A percentile compares a stretch with the other conserved stretches of the same genome.
Evolutionary conservation across 2,888 invertebrate species (phyloP).

Genomic region (Drosophila melanosoma): DNA sequence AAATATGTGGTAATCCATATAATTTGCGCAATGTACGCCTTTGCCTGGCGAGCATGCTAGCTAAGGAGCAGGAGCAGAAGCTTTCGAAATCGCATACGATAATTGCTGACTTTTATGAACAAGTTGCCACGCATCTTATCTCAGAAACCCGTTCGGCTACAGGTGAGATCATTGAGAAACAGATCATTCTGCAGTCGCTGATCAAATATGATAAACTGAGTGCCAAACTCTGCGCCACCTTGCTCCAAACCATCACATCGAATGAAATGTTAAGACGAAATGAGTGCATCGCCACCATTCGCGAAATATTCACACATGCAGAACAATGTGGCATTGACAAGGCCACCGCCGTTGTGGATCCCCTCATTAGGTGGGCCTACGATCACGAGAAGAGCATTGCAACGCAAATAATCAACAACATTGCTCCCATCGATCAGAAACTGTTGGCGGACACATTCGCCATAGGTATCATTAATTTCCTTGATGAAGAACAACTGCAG

Average conservation of each 20-base stretch:
- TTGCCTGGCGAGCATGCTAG: constrained; percentile 66
- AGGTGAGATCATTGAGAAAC: constrained; percentile 78
- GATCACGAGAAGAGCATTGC: constrained; percentile 62
- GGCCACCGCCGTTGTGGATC: constrained; percentile 63
- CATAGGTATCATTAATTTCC: constrained; percentile 82
- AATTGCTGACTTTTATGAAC: constrained; percentile 30
- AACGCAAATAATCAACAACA: constrained; percentile 74
- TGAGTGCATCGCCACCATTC: constrained; percentile 80
- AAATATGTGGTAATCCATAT: constrained; percentile 63
- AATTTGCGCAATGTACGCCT: constrained; percentile 70
- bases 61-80: constrained; percentile 48
- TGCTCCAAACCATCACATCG: constrained; percentile 72
- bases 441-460: constrained; percentile 80
- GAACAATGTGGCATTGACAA: constrained; percentile 76
- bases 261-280: constrained; percentile 75
- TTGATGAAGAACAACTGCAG: constrained; percentile 60
- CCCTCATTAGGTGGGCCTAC: constrained; percentile 76
- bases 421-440: constrained; percentile 69
- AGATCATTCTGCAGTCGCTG: constrained; percentile 71
- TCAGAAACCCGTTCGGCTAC: constrained; percentile 55
- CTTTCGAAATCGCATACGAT: constrained; percentile 43
- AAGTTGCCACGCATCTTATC: constrained; percentile 71
- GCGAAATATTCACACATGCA: constrained; percentile 70
- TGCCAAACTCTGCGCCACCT: constrained; percentile 50
- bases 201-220: constrained; percentile 69